Conservation (phyloP, 1,140 invertebrate genomes). For the Aphelinus atriplicis region DNA sequence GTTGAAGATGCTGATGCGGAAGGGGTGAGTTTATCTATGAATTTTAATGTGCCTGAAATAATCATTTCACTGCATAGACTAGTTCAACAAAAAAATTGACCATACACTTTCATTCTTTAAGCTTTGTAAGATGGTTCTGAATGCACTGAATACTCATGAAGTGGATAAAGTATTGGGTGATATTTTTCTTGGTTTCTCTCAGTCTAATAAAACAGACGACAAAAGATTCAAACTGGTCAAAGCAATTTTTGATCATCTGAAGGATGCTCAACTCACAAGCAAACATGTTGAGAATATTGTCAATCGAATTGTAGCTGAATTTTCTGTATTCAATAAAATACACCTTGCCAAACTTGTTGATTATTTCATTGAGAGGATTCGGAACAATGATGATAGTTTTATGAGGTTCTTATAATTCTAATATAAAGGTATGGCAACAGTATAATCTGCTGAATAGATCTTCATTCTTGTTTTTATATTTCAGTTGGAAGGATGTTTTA, state of each 20-base stretch:
- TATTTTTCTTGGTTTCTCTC: slow-evolving; percentile 46
- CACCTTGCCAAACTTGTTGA: slow-evolving; percentile 56
- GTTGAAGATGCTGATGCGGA: slow-evolving; percentile 36
- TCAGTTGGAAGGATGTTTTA: slow-evolving; percentile 66
- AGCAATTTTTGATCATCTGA: slow-evolving; percentile 43
- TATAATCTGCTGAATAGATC: not conserved
- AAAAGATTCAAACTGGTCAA: slow-evolving; percentile 54
- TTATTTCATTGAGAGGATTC: slow-evolving; percentile 54
- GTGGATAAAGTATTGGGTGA: slow-evolving; percentile 46
- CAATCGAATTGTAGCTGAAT: slow-evolving; percentile 53
- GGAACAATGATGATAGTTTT: slow-evolving; percentile 51
- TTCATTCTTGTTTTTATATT: slow-evolving; percentile 17
- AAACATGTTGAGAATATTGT: slow-evolving; percentile 50
- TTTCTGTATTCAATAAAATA: slow-evolving; percentile 49
- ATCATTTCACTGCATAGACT: not conserved
- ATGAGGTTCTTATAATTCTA: slow-evolving; percentile 48
- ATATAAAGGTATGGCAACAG: not conserved
- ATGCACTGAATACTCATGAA: slow-evolving; percentile 46
- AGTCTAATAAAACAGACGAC: slow-evolving; percentile 43
- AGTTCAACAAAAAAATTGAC: slow-evolving; percentile 11
- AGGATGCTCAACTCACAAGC: slow-evolving; percentile 43
- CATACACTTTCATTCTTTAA: slow-evolving; percentile 39
- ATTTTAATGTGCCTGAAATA: not conserved
- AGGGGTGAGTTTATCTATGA: slow-evolving; percentile 33
- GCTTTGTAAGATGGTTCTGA: slow-evolving; percentile 48